phyloP scores from a whole-genome alignment of 2,888 invertebrate species.

The Clostera curtula region DNA sequence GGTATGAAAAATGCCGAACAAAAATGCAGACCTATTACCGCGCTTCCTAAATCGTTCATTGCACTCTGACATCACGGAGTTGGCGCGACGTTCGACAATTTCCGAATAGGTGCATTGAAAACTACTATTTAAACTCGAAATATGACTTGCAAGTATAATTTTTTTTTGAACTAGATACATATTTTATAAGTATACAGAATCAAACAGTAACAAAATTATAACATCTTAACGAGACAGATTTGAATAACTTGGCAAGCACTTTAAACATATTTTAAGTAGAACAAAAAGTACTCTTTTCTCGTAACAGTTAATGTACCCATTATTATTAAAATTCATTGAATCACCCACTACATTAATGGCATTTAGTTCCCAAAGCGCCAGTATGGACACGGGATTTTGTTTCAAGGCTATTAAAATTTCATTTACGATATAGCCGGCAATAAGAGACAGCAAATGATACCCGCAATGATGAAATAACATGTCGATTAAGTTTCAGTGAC shows the following conservation, averaged over 20 bases:
- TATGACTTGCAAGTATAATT: no score
- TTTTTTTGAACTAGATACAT: no score
- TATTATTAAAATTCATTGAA: no score
- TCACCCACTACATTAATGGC: constrained; percentile 15
- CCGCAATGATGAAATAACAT: constrained; percentile 24
- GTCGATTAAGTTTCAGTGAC: constrained; percentile 20
- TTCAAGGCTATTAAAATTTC: constrained; percentile 26
- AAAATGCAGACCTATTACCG: no score
- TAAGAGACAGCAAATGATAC: constrained; percentile 24
- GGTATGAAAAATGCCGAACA: no score
- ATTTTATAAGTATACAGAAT: no score
- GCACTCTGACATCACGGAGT: constrained; percentile 28
- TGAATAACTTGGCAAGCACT: no score
- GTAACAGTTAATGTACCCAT: no score
- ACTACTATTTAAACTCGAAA: neutral
- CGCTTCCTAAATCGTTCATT: constrained; percentile 32
- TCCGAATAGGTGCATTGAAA: constrained; percentile 22
- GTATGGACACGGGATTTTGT: constrained; percentile 23
- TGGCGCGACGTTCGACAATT: constrained; percentile 27
- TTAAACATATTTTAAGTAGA: no score
- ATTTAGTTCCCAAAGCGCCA: constrained; percentile 14
- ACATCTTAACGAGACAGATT: no score
- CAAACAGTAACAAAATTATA: no score
- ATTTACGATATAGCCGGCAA: constrained; percentile 24
- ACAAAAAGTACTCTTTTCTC: no score